Percentiles rank a stretch among this genome's conserved stretches.
Conservation (phyloP, 2,113 vertebrate genomes). For the Aphyosemion australe region DNA sequence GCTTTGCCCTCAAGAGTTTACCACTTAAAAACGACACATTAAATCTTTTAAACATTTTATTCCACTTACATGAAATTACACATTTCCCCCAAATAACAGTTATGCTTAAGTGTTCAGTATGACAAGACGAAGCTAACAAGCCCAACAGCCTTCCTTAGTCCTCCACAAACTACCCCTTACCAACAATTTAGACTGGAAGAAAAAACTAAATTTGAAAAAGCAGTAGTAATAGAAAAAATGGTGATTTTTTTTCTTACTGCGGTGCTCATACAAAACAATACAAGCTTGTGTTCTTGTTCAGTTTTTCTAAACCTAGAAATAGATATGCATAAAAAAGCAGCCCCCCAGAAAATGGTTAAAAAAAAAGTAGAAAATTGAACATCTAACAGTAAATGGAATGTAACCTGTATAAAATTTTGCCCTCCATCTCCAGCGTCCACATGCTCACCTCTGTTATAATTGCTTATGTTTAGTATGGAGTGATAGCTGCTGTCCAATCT, state of each 20-base stretch:
- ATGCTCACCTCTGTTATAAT: conserved; percentile 19
- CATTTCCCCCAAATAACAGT: conserved; percentile 69
- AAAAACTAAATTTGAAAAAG: conserved; percentile 60
- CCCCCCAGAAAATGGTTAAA: conserved; percentile 39
- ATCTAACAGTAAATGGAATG: conserved; percentile 74
- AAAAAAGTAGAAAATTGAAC: conserved; percentile 51
- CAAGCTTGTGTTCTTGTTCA: conserved; percentile 62
- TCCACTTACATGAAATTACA: conserved; percentile 78
- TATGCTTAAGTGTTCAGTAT: conserved; percentile 71
- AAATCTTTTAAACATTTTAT: conserved; percentile 68
- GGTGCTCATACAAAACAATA: conserved; percentile 66
- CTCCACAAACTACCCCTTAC: conserved; percentile 63
- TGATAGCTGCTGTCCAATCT: conserved; percentile 17
- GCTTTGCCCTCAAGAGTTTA: no score
- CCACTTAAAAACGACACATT: conserved; percentile 2
- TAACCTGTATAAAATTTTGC: conserved; percentile 51
- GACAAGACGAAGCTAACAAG: conserved; percentile 71
- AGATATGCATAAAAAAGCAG: conserved; percentile 64
- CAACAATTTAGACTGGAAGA: conserved; percentile 73
- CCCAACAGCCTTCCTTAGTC: conserved; percentile 47
- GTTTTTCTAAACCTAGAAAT: conserved; percentile 64
- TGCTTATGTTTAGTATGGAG: conserved; percentile 14
- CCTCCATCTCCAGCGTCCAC: conserved; percentile 18
- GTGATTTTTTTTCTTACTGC: conserved; percentile 42
- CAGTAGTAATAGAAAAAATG: conserved; percentile 64